phyloP scores from a whole-genome alignment of 2,888 invertebrate species.

The Noctua janthina region DNA sequence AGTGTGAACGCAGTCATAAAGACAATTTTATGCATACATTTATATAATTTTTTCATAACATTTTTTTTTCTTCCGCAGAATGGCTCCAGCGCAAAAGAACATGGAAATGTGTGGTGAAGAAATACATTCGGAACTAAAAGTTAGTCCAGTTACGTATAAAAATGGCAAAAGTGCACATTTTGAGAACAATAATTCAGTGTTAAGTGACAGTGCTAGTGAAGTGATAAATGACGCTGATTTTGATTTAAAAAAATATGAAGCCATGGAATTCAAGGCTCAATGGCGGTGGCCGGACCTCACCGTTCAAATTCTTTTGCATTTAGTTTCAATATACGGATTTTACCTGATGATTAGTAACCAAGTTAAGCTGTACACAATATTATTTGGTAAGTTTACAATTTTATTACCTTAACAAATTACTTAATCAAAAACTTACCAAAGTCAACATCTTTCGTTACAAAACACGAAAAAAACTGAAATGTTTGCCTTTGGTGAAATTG shows the following conservation, averaged over 20 bases:
- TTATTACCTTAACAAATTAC: not conserved
- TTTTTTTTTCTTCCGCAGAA: conserved; percentile 63
- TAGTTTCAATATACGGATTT: conserved; percentile 92
- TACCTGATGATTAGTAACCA: conserved; percentile 91
- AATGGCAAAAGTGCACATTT: conserved; percentile 68
- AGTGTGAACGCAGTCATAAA: not conserved
- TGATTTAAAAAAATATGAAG: conserved; percentile 83
- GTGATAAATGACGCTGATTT: conserved; percentile 77
- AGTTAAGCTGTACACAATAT: conserved; percentile 91
- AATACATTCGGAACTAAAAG: conserved; percentile 74
- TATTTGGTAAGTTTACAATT: conserved; percentile 93
- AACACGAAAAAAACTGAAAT: not conserved
- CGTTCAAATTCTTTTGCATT: conserved; percentile 93
- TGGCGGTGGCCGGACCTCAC: conserved; percentile 94
- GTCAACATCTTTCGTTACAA: not conserved
- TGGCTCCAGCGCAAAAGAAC: conserved; percentile 83
- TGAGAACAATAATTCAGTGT: conserved; percentile 79
- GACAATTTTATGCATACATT: not conserved
- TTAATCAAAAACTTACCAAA: not conserved
- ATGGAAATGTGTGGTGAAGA: conserved; percentile 73
- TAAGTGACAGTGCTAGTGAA: conserved; percentile 72
- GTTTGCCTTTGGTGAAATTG: not conserved
- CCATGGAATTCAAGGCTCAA: conserved; percentile 90
- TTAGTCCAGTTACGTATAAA: conserved; percentile 70
- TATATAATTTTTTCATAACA: not conserved